These are phyloP conservation scores for Agapornis roseicollis DNA, from an alignment of 2,113 vertebrate genomes.

Conservation along the genomic window DNA sequence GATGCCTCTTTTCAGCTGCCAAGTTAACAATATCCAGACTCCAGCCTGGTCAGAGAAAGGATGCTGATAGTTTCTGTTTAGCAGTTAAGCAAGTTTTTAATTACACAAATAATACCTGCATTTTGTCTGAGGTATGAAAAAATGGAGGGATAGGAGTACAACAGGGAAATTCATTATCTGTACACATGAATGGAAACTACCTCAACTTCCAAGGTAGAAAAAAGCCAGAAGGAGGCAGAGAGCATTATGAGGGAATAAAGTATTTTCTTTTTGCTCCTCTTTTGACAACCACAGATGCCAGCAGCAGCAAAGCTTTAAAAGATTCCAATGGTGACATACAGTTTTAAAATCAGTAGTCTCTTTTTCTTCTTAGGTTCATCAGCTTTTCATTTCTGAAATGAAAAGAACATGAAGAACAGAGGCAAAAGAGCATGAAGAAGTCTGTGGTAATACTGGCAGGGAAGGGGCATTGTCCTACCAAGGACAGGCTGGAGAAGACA, in stretches of 20 bases:
- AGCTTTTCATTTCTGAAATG: not conserved
- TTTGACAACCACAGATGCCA: not conserved
- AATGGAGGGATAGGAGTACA: not conserved
- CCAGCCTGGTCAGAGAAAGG: not conserved
- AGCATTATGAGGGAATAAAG: not conserved
- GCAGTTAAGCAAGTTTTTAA: not conserved
- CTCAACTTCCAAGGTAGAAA: not conserved
- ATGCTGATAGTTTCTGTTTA: not conserved
- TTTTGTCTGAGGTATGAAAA: not conserved
- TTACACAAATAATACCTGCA: not conserved
- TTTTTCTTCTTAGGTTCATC: not conserved
- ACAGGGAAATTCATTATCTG: not conserved
- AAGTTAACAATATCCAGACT: not conserved
- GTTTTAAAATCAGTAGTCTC: not conserved
- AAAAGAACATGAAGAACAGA: not conserved
- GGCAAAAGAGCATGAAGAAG: not conserved
- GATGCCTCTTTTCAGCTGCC: not conserved
- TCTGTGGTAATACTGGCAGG: not conserved
- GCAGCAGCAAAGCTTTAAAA: not conserved
- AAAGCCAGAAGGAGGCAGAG: not conserved
- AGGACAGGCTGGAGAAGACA: not conserved
- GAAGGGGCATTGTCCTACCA: not conserved
- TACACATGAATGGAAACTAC: not conserved
- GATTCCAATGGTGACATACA: not conserved
- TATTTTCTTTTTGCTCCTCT: not conserved